These are phyloP conservation scores for Procambarus clarkii DNA, from an alignment of 1,140 invertebrate species.

Conservation along the genomic window DNA sequence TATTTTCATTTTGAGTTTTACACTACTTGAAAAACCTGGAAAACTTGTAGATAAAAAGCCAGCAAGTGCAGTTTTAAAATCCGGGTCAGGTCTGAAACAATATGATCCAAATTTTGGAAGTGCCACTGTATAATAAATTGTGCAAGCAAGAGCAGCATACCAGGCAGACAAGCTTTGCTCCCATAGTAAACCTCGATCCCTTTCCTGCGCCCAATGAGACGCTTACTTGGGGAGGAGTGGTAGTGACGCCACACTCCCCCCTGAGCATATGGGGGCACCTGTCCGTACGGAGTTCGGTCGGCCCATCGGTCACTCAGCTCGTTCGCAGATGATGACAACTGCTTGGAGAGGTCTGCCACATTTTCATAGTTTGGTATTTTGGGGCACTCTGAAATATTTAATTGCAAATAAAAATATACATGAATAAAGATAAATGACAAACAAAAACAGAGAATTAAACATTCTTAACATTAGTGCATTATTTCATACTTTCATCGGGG, in stretches of 20 bases:
- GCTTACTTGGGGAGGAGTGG: slow-evolving; percentile 69
- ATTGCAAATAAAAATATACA: not conserved
- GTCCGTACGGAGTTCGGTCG: slow-evolving; percentile 51
- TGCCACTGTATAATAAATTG: not conserved
- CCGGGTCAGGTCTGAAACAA: no score
- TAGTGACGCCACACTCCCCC: slow-evolving; percentile 58
- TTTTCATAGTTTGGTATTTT: slow-evolving; percentile 15
- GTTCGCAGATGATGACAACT: slow-evolving; percentile 53
- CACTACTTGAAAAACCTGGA: no score
- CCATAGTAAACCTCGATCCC: slow-evolving; percentile 48
- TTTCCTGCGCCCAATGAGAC: slow-evolving; percentile 54
- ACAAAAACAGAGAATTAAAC: not conserved
- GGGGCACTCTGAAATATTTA: not conserved
- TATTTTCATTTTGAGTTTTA: no score
- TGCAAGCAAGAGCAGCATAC: slow-evolving; percentile 38
- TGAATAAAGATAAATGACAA: not conserved
- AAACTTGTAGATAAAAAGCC: no score
- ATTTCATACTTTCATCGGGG: no score
- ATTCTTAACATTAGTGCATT: not conserved
- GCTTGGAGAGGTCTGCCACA: slow-evolving; percentile 39
- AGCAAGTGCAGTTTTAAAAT: no score
- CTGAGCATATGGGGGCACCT: slow-evolving; percentile 44
- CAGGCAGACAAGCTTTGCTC: slow-evolving; percentile 67
- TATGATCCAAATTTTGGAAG: not conserved
- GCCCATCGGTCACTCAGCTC: slow-evolving; percentile 64